Evolutionary conservation across 1,140 invertebrate species (phyloP).

Genomic region (Glossosoma conforme): DNA sequence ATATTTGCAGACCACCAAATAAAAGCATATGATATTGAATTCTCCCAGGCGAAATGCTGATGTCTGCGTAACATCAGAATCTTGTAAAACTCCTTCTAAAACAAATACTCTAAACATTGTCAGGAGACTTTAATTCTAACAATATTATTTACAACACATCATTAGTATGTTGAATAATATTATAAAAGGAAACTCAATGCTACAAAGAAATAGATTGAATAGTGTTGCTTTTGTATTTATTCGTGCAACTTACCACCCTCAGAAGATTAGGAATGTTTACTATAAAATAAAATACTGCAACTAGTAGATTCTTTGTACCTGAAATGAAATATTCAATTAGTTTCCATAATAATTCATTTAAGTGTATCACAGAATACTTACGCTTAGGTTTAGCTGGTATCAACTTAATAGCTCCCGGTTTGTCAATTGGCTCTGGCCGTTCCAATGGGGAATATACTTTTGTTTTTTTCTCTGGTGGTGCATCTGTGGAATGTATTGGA

Average conservation of each 20-base stretch:
- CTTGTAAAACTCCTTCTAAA: conserved; percentile 4
- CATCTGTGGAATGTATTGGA: conserved; percentile 49
- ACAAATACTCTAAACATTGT: conserved; percentile 5
- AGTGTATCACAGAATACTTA: conserved; percentile 58
- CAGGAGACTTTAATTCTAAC: conserved; percentile 1
- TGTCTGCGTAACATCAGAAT: background rate
- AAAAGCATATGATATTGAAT: no score
- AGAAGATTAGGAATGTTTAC: background rate
- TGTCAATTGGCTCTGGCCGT: conserved; percentile 57
- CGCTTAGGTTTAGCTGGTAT: conserved; percentile 84
- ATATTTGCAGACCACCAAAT: background rate
- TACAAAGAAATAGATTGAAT: conserved; percentile 4
- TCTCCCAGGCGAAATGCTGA: background rate
- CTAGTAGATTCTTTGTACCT: conserved; percentile 5
- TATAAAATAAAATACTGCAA: conserved; percentile 1
- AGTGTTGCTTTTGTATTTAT: conserved; percentile 13
- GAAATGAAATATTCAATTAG: conserved; percentile 17
- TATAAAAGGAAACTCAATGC: background rate
- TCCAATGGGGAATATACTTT: no score
- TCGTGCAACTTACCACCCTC: conserved; percentile 16
- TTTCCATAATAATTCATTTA: conserved; percentile 8
- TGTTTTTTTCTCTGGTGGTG: conserved; percentile 69
- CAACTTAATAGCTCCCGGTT: conserved; percentile 75
- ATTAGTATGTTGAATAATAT: conserved; percentile 5
- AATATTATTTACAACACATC: background rate